Evolutionary conservation across 2,113 vertebrate species (phyloP).

Genomic region (Catharus fuscescens): DNA sequence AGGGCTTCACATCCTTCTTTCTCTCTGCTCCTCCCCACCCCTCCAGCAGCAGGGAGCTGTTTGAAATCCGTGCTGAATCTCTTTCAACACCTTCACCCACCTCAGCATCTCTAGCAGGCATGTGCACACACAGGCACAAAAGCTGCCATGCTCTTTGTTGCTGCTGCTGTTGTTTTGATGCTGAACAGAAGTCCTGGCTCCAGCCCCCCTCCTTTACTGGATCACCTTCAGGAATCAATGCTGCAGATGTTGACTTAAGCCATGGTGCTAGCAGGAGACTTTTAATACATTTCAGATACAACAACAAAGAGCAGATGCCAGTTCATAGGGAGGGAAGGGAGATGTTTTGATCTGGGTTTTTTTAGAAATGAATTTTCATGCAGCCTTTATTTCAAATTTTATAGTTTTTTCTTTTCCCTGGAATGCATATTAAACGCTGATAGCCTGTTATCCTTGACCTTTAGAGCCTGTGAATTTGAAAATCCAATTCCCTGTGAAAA

Average conservation of each 20-base stretch:
- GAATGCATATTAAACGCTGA: constrained; percentile 63
- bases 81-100: background rate
- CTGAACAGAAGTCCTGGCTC: constrained; percentile 14
- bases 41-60: background rate
- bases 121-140: background rate
- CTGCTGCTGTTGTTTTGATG: constrained; percentile 39
- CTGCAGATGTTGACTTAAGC: constrained; percentile 62
- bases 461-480: constrained; percentile 61
- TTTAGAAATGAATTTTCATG: constrained; percentile 63
- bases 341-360: constrained; percentile 50
- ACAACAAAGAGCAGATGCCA: constrained; percentile 55
- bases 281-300: constrained; percentile 45
- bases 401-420: constrained; percentile 20
- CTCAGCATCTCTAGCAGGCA: background rate
- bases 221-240: constrained; percentile 63
- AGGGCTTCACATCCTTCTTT: background rate
- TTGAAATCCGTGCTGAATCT: constrained; percentile 1
- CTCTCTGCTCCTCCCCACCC: background rate
- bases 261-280: constrained; percentile 1
- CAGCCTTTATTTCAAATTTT: constrained; percentile 54
- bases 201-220: background rate
- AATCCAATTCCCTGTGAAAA: constrained; percentile 70
- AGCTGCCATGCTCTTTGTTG: background rate
- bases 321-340: constrained; percentile 31
- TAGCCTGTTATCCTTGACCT: constrained; percentile 73